Conservation (phyloP, 2,888 invertebrate species). For the Lepidonotus clava region DNA sequence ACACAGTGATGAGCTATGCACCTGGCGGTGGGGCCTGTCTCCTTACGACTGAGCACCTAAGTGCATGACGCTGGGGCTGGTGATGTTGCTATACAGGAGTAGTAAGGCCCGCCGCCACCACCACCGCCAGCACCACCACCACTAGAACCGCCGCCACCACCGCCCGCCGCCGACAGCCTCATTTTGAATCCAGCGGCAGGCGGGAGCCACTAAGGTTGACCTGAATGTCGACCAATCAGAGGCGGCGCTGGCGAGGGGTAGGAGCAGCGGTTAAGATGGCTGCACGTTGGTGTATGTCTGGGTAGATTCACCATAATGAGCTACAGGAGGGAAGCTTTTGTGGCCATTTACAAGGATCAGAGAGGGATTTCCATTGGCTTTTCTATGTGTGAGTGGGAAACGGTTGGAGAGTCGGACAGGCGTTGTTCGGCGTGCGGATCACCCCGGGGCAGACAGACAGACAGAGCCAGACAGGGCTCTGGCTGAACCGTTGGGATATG, state of each 20-base stretch:
- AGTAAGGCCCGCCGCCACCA: no score
- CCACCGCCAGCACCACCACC: neutral
- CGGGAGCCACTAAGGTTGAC: slow-evolving; percentile 27
- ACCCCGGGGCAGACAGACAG: slow-evolving; percentile 11
- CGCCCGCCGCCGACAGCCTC: slow-evolving; percentile 12
- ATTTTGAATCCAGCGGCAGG: slow-evolving; percentile 45
- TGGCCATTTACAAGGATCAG: no score
- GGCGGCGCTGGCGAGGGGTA: neutral
- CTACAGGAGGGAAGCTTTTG: neutral
- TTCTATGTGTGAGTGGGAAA: no score
- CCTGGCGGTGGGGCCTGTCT: no score
- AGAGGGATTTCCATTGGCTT: no score
- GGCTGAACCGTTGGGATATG: slow-evolving; percentile 45
- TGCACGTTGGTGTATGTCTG: slow-evolving; percentile 36
- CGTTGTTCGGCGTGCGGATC: no score
- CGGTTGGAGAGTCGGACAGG: no score
- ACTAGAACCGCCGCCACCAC: neutral
- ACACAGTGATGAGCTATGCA: no score
- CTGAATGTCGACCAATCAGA: slow-evolving; percentile 20
- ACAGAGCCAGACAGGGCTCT: neutral
- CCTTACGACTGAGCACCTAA: no score
- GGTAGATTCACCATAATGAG: slow-evolving; percentile 20
- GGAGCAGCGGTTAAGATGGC: slow-evolving; percentile 43
- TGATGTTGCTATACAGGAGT: neutral
- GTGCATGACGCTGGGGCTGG: neutral